These are phyloP conservation scores for Oscheius sp. DNA, from an alignment of 2,888 invertebrate species.

Conservation along the genomic window DNA sequence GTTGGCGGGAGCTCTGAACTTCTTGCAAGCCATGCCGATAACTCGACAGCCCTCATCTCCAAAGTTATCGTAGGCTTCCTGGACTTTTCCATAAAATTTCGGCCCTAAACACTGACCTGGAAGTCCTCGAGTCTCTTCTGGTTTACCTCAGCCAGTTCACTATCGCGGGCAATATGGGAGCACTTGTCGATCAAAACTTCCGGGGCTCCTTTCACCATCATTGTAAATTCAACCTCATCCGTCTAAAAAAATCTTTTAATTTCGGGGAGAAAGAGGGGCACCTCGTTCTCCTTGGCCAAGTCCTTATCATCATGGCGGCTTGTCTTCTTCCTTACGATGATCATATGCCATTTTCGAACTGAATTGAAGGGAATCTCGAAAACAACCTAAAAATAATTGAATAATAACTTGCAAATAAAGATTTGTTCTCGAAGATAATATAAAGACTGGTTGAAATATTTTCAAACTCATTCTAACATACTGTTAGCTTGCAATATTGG, in stretches of 20 bases:
- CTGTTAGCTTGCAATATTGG: too few species aligned
- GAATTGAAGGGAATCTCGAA: conserved; percentile 44
- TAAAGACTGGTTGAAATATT: too few species aligned
- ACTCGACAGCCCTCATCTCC: conserved; percentile 63
- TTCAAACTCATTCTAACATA: too few species aligned
- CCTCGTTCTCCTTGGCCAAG: conserved; percentile 34
- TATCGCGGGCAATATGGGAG: conserved; percentile 42
- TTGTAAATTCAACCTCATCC: conserved; percentile 28
- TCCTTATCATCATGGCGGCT: conserved; percentile 22
- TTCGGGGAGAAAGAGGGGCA: not conserved
- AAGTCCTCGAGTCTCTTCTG: conserved; percentile 40
- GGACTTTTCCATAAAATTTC: conserved; percentile 1
- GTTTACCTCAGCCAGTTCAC: conserved; percentile 30
- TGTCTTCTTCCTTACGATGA: conserved; percentile 39
- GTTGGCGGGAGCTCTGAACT: conserved; percentile 48
- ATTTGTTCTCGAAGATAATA: too few species aligned
- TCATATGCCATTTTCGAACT: conserved; percentile 58
- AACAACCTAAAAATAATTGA: conserved; percentile 42
- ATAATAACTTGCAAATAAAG: too few species aligned
- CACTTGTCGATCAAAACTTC: conserved; percentile 58
- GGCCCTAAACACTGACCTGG: conserved; percentile 20
- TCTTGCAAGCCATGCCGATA: conserved; percentile 59
- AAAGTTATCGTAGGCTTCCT: conserved; percentile 56
- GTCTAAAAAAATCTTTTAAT: not conserved
- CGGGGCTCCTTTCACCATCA: conserved; percentile 63